phyloP scores from a whole-genome alignment of 2,113 vertebrate species.

The Microcebus tavaratra region DNA sequence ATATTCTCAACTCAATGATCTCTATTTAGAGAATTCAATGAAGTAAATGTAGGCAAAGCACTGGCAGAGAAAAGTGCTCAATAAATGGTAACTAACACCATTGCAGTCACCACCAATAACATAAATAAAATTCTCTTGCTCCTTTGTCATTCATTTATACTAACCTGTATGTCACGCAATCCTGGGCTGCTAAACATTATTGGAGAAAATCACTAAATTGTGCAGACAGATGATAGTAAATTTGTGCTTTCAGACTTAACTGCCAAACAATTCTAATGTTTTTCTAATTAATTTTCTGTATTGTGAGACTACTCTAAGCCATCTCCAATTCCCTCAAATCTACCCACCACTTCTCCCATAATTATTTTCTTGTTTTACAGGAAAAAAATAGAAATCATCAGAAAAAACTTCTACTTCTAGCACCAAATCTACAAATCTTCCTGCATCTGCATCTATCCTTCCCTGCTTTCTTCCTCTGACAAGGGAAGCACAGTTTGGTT shows the following conservation, averaged over 20 bases:
- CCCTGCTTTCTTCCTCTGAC: not conserved
- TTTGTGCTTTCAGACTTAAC: not conserved
- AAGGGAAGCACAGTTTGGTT: not conserved
- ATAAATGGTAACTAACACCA: not conserved
- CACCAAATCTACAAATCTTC: not conserved
- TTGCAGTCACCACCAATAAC: not conserved
- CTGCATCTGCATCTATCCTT: not conserved
- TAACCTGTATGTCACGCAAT: not conserved
- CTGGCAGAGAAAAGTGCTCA: not conserved
- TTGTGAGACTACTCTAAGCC: not conserved
- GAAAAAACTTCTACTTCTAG: not conserved
- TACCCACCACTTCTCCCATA: not conserved
- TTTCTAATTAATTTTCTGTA: not conserved
- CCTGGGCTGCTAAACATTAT: not conserved
- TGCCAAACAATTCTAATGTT: not conserved
- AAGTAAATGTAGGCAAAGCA: not conserved
- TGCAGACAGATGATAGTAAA: not conserved
- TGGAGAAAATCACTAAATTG: not conserved
- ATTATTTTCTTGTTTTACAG: not conserved
- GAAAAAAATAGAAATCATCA: conserved; percentile 2
- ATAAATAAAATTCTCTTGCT: not conserved
- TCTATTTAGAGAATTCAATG: conserved; percentile 5
- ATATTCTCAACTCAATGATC: not conserved
- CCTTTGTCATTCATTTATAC: not conserved
- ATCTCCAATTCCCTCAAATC: not conserved